Percentiles rank a stretch among this genome's conserved stretches.
phyloP scores from a whole-genome alignment of 1,140 invertebrate genomes.

The Phenacoccus solenopsis region DNA sequence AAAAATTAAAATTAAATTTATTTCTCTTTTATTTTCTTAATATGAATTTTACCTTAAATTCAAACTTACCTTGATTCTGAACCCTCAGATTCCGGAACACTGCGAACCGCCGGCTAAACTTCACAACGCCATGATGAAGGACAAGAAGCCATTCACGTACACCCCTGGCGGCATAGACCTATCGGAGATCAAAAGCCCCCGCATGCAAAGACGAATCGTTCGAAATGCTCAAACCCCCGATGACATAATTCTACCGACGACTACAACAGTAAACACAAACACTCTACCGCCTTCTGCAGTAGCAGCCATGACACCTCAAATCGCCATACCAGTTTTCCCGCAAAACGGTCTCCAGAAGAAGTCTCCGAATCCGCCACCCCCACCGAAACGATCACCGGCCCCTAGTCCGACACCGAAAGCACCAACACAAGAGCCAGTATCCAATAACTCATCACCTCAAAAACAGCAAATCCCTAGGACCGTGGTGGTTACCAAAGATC shows the following conservation, averaged over 20 bases:
- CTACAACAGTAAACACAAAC: slow-evolving; percentile 25
- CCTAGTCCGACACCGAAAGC: slow-evolving; percentile 1
- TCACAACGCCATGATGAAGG: slow-evolving; percentile 86
- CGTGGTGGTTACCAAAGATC: not conserved
- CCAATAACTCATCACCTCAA: slow-evolving; percentile 5
- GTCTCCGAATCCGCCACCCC: slow-evolving; percentile 28
- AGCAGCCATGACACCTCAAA: slow-evolving; percentile 46
- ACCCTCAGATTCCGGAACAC: slow-evolving; percentile 26
- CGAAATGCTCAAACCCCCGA: slow-evolving; percentile 52
- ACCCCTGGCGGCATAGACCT: slow-evolving; percentile 80
- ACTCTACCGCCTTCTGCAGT: slow-evolving; percentile 38
- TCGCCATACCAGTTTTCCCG: slow-evolving; percentile 56
- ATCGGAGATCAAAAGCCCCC: slow-evolving; percentile 74
- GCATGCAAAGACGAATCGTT: slow-evolving; percentile 69
- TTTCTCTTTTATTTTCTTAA: no score
- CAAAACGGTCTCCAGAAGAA: slow-evolving; percentile 28
- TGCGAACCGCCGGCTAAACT: slow-evolving; percentile 71
- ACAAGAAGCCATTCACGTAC: slow-evolving; percentile 91
- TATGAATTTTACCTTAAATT: no score
- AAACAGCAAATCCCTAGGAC: not conserved
- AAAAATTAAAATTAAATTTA: no score
- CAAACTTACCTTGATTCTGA: no score
- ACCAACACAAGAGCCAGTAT: not conserved
- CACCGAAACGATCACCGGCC: not conserved
- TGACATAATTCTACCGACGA: slow-evolving; percentile 35